Base-by-base conservation (phyloP, 2,797 vertebrate genomes). In the Typhlichthys eigenmanni region DNA sequence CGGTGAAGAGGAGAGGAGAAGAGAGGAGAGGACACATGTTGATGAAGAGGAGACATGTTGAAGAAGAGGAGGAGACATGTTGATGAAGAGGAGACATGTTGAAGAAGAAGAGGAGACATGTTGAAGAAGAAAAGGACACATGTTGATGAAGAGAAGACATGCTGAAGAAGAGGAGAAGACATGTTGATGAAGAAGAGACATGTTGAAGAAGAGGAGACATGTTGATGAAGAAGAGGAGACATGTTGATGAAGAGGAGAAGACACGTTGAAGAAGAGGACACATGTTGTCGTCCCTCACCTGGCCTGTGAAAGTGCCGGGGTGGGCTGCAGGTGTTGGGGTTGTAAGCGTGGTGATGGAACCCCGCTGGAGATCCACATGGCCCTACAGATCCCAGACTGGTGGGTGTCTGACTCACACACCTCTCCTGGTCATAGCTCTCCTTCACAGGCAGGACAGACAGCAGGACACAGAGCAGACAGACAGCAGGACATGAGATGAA, bases 291-390 rank as follows among this genome's bases (percentile, higher is more conserved):
- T 9, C 6, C 19, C 79, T 90, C 91, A 99, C 97, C 96, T 69
- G 97, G 97, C 86, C 96, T 91, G 88, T 98, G 97, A 80, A 99
- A 99, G 76, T 99, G 97, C 72, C 97, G 96, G 0, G 97, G 97
- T 0, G 97, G 97, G 43, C 95, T 92, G 9, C 94, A 93, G 8
- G 93, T 86, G 32, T 93, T 93, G 0, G 96, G 96, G 12, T 95
- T 95, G 91, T 95, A 98, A 78, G 93, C 95, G 72, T 96, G 96
- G 16, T 94, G 95, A 61, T 90, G 94, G 82, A 95, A 94, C 60
- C 86, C 4, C 0, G 62, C 84, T 0, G 94, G 94, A 57, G 92
- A 93, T 68, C 90, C 95, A 34, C 95, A 94, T 54, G 92, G 93
- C 68, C 90, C 95, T 32, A 95, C 95, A 71, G 92, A 93, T 58